Evolutionary conservation across 1,140 invertebrate species (phyloP).

Genomic region (Caenorhabditis tropicalis): DNA sequence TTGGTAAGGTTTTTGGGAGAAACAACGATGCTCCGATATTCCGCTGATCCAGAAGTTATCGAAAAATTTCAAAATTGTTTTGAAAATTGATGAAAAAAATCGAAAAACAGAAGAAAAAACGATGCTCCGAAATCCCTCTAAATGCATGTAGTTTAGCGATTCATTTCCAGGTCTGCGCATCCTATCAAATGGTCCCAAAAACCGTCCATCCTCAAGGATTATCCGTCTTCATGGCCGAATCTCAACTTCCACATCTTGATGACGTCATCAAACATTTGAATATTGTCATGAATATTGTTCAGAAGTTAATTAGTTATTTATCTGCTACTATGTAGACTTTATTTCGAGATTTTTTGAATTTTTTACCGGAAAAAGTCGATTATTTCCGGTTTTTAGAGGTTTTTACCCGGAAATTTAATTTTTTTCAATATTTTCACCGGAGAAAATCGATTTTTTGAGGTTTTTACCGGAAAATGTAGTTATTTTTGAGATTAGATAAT

Average conservation of each 20-base stretch:
- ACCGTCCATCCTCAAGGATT: conserved; percentile 34
- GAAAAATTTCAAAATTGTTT: background rate
- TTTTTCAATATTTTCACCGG: too few species aligned
- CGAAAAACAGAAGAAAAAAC: background rate
- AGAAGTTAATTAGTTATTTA: conserved; percentile 5
- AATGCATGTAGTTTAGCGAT: background rate
- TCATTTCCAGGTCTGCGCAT: conserved; percentile 45
- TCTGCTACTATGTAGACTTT: conserved; percentile 22
- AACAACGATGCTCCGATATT: background rate
- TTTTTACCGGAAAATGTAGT: too few species aligned
- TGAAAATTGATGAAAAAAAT: background rate
- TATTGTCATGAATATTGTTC: background rate
- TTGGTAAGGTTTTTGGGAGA: conserved; percentile 50
- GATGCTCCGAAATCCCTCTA: background rate
- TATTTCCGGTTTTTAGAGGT: background rate
- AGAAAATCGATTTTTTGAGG: too few species aligned
- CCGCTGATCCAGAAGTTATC: background rate
- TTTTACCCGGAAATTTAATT: background rate
- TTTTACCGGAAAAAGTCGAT: background rate
- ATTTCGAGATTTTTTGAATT: background rate
- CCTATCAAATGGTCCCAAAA: conserved; percentile 53
- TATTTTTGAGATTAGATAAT: too few species aligned
- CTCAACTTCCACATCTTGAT: conserved; percentile 40
- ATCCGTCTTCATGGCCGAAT: conserved; percentile 47
- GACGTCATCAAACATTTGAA: conserved; percentile 38